phyloP scores from a whole-genome alignment of 1,140 invertebrate species.

The Apolygus lucorum region DNA sequence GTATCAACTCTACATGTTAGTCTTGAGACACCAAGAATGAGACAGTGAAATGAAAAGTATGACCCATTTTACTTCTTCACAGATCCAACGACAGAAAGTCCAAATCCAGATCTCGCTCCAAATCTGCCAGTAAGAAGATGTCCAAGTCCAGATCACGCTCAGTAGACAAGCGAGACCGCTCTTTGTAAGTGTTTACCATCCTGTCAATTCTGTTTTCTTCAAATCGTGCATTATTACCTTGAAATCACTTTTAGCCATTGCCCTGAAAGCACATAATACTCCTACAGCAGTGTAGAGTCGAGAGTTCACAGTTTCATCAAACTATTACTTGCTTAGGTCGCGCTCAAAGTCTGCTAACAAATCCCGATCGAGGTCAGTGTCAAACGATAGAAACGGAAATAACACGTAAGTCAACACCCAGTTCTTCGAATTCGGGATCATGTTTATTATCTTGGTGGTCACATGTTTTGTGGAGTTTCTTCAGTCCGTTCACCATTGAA shows the following conservation, averaged over 20 bases:
- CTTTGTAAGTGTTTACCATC: constrained; percentile 22
- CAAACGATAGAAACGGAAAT: constrained; percentile 7
- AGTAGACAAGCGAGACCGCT: constrained; percentile 26
- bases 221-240: background rate
- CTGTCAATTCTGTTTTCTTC: background rate
- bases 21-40: background rate
- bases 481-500: background rate
- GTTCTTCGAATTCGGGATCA: background rate
- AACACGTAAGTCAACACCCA: background rate
- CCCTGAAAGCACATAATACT: too few relatives aligned
- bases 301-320: background rate
- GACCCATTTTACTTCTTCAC: constrained; percentile 37
- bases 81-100: constrained; percentile 49
- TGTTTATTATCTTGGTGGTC: background rate
- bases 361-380: background rate
- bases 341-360: background rate
- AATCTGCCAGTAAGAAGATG: constrained; percentile 50
- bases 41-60: too few relatives aligned
- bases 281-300: background rate
- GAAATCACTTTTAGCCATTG: background rate
- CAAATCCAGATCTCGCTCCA: constrained; percentile 48
- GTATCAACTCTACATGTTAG: background rate
- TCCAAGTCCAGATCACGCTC: constrained; percentile 47
- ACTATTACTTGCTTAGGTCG: background rate
- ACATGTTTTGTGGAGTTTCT: background rate